Base-by-base conservation (phyloP, 2,888 invertebrate species). In the Cryptops parisi region DNA sequence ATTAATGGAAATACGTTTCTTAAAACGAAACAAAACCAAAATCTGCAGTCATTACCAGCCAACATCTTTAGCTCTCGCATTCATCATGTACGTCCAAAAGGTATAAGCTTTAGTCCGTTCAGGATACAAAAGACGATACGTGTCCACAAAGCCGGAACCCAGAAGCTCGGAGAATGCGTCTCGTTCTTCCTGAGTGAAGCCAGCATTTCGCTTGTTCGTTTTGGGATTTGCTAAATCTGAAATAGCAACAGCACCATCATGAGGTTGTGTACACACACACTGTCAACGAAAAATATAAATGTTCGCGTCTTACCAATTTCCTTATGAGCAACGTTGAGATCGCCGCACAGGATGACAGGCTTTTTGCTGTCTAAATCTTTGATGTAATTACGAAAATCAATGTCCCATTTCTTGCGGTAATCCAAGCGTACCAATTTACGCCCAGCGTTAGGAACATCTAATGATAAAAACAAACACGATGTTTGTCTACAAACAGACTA, bases 241-340 rank as follows among this genome's bases (percentile, higher is more conserved):
- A n/a, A n/a, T n/a, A n/a, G n/a, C n/a, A n/a, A n/a, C n/a, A n/a
- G n/a, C n/a, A n/a, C n/a, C n/a, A n/a, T n/a, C n/a, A n/a, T n/a
- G 38, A 33, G n/a, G 9, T 12, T 33, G 38, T n/a, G 9, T 33
- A 33, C 38, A 9, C 38, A 12, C 9, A 9, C 38, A 33, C 38
- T 33, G 38, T 12, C 38, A 33, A 33, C 9, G 9, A n/a, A 43
- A 6, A 15, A 43, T 43, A 6, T 15, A 6, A 43, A 43, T 43
- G 6, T 26, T 17, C 27, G 15, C 19, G 38, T 61, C 68, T 61
- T 68, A 85, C 86, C 87, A 65, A 96, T 94, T 75, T 91, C 91
- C 59, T 79, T 72, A 69, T 99, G 97, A 21, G 97, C 84, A 6
- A 98, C 97, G 71, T 98, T 98, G 79, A 98, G 81, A 69, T 98